Percentiles rank a stretch among this genome's conserved stretches.
These are phyloP conservation scores for Pristionchus mayeri DNA, from an alignment of 2,888 invertebrate species.

Conservation along the genomic window DNA sequence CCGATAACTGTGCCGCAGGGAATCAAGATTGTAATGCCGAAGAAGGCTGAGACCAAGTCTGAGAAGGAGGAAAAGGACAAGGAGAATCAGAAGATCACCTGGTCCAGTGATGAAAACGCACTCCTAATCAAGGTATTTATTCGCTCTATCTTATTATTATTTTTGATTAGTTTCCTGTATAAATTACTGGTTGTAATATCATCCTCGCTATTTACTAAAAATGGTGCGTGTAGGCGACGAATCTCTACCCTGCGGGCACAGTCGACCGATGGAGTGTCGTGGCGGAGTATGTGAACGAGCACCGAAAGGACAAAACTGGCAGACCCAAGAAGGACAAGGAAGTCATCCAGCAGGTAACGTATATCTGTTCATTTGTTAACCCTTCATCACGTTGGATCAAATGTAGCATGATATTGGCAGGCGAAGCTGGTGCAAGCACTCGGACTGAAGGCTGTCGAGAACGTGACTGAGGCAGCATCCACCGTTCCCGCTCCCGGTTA, in stretches of 20 bases:
- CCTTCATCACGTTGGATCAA: too few relatives aligned
- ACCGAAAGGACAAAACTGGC: slow-evolving; percentile 74
- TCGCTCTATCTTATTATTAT: too few relatives aligned
- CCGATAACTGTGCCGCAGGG: slow-evolving; percentile 42
- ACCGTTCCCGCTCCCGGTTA: slow-evolving; percentile 7
- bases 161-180: neutral
- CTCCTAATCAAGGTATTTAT: slow-evolving; percentile 88
- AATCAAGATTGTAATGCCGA: slow-evolving; percentile 48
- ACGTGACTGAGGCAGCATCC: slow-evolving; percentile 38
- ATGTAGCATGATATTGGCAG: neutral
- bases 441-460: slow-evolving; percentile 45
- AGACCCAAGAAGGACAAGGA: slow-evolving; percentile 88
- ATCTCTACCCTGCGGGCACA: slow-evolving; percentile 96
- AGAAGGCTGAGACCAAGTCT: slow-evolving; percentile 37
- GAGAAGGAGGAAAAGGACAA: slow-evolving; percentile 54
- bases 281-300: slow-evolving; percentile 93
- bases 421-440: slow-evolving; percentile 38
- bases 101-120: slow-evolving; percentile 90
- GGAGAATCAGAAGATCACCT: slow-evolving; percentile 78
- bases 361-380: too few relatives aligned
- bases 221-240: slow-evolving; percentile 83
- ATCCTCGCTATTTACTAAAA: neutral
- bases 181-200: neutral
- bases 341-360: slow-evolving; percentile 89
- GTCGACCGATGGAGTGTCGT: slow-evolving; percentile 79